Evolutionary conservation across 2,797 vertebrate species (phyloP).

Genomic region (Coluber constrictor): DNA sequence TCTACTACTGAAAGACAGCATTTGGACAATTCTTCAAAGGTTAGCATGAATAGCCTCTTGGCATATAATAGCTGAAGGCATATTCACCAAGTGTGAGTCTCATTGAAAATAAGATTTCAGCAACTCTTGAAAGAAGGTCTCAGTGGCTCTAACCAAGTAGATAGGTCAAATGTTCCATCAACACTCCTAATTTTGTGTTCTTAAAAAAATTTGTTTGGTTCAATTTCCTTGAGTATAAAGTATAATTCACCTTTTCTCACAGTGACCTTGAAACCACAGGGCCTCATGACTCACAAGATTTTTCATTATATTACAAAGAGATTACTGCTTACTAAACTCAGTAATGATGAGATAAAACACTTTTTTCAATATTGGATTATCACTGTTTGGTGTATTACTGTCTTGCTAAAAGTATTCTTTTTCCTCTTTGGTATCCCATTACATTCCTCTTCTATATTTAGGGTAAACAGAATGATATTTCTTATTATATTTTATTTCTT

Average conservation of each 20-base stretch:
- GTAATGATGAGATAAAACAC: slow-evolving; percentile 16
- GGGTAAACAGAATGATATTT: not conserved
- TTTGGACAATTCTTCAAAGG: not conserved
- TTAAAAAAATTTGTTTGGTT: not conserved
- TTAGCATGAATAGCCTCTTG: not conserved
- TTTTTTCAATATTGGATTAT: slow-evolving; percentile 21
- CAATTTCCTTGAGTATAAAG: not conserved
- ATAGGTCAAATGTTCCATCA: not conserved
- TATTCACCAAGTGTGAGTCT: not conserved
- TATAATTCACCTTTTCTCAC: slow-evolving; percentile 10
- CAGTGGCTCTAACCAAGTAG: not conserved
- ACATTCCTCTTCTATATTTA: not conserved
- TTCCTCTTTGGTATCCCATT: not conserved
- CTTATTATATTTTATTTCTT: not conserved
- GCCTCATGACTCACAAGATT: not conserved
- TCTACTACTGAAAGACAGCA: not conserved
- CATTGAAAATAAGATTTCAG: not conserved
- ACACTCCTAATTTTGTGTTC: not conserved
- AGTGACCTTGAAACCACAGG: slow-evolving; percentile 2
- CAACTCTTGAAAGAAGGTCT: not conserved
- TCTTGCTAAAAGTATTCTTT: slow-evolving; percentile 7
- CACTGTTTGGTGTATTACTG: not conserved
- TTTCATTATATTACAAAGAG: not conserved
- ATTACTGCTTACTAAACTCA: not conserved
- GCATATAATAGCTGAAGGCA: not conserved